These are phyloP conservation scores for Lingula anatina DNA, from an alignment of 2,888 invertebrate genomes.

Conservation along the genomic window DNA sequence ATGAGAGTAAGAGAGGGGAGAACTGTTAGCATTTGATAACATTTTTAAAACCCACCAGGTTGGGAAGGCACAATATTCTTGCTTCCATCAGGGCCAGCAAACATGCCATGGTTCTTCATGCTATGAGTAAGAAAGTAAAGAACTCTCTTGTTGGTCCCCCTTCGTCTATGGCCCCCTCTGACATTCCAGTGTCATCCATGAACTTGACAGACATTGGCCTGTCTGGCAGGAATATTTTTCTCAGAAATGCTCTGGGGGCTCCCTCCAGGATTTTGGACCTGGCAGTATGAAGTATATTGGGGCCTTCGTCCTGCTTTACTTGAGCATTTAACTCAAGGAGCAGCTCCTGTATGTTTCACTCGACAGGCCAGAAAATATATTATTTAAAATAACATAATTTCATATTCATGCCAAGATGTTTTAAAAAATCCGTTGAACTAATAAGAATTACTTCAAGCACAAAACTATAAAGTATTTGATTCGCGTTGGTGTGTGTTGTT, in stretches of 20 bases:
- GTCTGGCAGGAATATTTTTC: not conserved
- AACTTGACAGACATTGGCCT: not conserved
- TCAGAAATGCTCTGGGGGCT: not conserved
- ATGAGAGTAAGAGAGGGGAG: too few species aligned
- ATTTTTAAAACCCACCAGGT: not conserved
- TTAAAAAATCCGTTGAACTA: too few species aligned
- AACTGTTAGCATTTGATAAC: not conserved
- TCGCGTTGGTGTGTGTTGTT: too few species aligned
- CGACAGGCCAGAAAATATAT: too few species aligned
- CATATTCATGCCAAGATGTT: too few species aligned
- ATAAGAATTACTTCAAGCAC: too few species aligned
- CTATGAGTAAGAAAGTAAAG: not conserved
- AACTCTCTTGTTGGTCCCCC: not conserved
- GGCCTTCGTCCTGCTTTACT: not conserved
- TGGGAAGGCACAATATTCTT: not conserved
- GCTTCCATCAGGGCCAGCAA: not conserved
- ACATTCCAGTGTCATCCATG: not conserved
- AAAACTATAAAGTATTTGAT: too few species aligned
- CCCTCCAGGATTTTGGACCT: not conserved
- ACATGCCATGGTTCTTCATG: not conserved
- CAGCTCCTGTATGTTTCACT: too few species aligned
- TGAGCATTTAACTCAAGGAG: too few species aligned
- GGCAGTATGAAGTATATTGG: not conserved
- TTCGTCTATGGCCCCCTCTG: not conserved
- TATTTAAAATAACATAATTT: too few species aligned